Conservation (phyloP, 1,140 invertebrate genomes). For the Drosophila athabasca region DNA sequence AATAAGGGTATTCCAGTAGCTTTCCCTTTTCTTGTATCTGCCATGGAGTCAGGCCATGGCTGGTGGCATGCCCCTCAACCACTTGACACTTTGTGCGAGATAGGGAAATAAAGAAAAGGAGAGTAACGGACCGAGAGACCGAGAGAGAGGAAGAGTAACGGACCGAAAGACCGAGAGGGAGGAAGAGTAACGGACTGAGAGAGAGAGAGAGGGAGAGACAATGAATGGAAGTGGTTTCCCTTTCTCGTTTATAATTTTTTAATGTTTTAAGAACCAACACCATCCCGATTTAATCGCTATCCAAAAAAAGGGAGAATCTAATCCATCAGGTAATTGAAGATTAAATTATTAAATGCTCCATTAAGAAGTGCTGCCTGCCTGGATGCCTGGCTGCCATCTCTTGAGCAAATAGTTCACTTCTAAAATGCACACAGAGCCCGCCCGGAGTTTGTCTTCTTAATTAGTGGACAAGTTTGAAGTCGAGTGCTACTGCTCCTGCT, state of each 20-base stretch:
- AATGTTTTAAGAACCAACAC: neutral
- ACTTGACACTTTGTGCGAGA: constrained; percentile 43
- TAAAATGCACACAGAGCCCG: constrained; percentile 37
- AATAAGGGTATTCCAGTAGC: no score
- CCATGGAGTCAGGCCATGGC: neutral
- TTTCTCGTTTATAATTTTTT: constrained; percentile 26
- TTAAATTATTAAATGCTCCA: no score
- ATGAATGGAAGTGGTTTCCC: constrained; percentile 38
- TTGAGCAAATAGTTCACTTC: constrained; percentile 53
- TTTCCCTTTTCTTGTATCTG: neutral
- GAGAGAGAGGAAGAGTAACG: neutral
- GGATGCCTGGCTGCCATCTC: neutral
- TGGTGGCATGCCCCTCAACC: constrained; percentile 45
- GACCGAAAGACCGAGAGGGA: neutral
- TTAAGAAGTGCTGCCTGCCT: no score
- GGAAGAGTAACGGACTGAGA: no score
- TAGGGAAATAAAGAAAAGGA: constrained; percentile 9
- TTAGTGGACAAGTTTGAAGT: constrained; percentile 67
- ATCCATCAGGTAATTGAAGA: no score
- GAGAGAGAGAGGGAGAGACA: neutral
- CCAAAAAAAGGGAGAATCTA: no score
- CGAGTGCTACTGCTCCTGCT: neutral
- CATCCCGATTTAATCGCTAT: no score
- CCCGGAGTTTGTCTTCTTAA: constrained; percentile 75
- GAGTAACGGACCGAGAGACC: neutral